phyloP scores from a whole-genome alignment of 2,888 invertebrate genomes.

The Cartodere bifasciata region DNA sequence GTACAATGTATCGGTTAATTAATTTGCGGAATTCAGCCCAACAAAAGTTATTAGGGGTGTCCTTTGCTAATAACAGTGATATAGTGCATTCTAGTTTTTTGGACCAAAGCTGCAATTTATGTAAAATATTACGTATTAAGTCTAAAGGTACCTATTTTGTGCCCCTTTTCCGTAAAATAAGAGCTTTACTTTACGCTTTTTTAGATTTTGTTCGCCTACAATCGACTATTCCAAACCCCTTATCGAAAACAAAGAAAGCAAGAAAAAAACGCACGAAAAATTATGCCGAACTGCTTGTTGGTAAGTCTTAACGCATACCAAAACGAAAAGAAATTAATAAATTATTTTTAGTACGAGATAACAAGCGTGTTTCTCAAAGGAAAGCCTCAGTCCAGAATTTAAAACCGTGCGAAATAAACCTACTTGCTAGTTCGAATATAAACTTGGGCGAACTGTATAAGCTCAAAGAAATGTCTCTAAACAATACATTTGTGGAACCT shows the following conservation, averaged over 20 bases:
- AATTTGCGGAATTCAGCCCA: slow-evolving; percentile 22
- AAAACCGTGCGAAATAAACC: slow-evolving; percentile 51
- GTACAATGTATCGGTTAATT: too few relatives aligned
- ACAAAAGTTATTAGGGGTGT: slow-evolving; percentile 21
- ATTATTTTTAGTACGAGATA: slow-evolving; percentile 45
- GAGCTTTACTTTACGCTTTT: slow-evolving; percentile 6
- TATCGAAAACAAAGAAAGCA: slow-evolving; percentile 15
- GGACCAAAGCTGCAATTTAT: slow-evolving; percentile 25
- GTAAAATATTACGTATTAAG: slow-evolving; percentile 25
- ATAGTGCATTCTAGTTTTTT: slow-evolving; percentile 16
- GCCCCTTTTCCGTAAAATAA: slow-evolving; percentile 1
- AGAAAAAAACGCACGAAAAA: slow-evolving; percentile 18
- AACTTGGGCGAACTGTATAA: slow-evolving; percentile 45
- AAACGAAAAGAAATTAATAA: slow-evolving; percentile 8
- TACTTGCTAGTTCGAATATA: slow-evolving; percentile 44
- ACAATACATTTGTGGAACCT: slow-evolving; percentile 18
- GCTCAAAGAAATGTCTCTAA: slow-evolving; percentile 32
- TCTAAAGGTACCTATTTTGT: slow-evolving; percentile 18
- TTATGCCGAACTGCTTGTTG: slow-evolving; percentile 22
- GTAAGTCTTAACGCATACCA: slow-evolving; percentile 14
- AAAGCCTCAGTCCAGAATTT: slow-evolving; percentile 56
- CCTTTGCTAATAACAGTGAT: slow-evolving; percentile 19
- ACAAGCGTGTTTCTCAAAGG: slow-evolving; percentile 48
- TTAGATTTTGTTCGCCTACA: slow-evolving; percentile 11
- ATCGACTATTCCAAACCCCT: slow-evolving; percentile 6